These are phyloP conservation scores for Monomorium pharaonis DNA, from an alignment of 1,140 invertebrate species.

Conservation along the genomic window DNA sequence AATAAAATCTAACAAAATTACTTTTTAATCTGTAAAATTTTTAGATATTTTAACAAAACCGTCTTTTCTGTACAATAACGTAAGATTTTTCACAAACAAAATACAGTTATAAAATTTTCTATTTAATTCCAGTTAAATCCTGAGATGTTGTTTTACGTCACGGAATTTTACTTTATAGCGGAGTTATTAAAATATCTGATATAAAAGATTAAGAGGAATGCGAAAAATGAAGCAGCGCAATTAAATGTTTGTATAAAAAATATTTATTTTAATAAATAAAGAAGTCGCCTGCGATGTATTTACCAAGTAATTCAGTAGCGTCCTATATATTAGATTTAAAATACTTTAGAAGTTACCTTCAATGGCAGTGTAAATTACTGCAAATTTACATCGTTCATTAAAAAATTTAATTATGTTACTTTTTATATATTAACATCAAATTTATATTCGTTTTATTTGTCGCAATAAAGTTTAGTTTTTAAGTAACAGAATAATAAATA, in stretches of 20 bases:
- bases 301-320: background rate
- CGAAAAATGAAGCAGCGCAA: background rate
- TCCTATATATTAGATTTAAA: background rate
- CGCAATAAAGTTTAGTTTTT: background rate
- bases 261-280: slow-evolving; percentile 15
- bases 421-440: background rate
- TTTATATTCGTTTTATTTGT: background rate
- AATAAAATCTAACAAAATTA: too few species aligned
- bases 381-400: background rate
- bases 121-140: background rate
- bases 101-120: background rate
- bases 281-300: background rate
- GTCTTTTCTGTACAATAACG: background rate
- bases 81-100: background rate
- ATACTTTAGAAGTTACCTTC: background rate
- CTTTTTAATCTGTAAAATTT: too few species aligned
- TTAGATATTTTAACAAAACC: too few species aligned
- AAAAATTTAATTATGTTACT: background rate
- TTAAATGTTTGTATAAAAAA: background rate
- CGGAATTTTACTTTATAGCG: background rate
- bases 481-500: background rate
- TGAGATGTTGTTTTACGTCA: background rate
- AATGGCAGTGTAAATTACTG: background rate
- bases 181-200: background rate
- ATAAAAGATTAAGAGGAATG: background rate